These are phyloP conservation scores for Enteromius thamalakanensis DNA, from an alignment of 2,797 vertebrate genomes.

Conservation along the genomic window DNA sequence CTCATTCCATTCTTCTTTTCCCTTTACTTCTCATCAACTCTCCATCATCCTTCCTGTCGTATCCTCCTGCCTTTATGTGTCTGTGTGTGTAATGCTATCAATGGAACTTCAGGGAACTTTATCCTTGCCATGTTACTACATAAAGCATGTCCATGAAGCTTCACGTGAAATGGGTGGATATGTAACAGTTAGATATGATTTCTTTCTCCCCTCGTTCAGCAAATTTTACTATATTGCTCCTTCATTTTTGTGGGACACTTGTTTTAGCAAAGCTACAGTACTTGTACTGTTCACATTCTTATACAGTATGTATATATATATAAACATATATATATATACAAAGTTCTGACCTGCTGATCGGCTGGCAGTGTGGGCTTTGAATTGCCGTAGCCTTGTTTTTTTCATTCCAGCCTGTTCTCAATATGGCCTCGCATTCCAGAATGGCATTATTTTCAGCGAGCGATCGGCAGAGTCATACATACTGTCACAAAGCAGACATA, in stretches of 20 bases:
- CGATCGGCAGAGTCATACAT: conserved; percentile 32
- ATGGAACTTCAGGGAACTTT: conserved; percentile 3
- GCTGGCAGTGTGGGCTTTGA: conserved; percentile 24
- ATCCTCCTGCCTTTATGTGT: background rate
- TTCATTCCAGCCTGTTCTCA: conserved; percentile 52
- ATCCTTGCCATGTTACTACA: conserved; percentile 26
- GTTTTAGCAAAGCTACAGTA: conserved; percentile 56
- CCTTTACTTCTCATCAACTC: background rate
- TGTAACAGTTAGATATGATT: conserved; percentile 41
- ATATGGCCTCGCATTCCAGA: conserved; percentile 38
- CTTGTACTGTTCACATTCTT: conserved; percentile 56
- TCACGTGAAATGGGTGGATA: conserved; percentile 44
- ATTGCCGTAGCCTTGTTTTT: conserved; percentile 35
- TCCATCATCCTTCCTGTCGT: background rate
- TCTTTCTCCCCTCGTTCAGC: conserved; percentile 40
- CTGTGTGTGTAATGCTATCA: conserved; percentile 5
- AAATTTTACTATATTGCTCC: conserved; percentile 66
- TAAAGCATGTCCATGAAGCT: conserved; percentile 17
- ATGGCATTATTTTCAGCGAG: conserved; percentile 40
- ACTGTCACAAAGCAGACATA: conserved; percentile 55
- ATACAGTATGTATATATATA: conserved; percentile 57
- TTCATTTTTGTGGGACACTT: conserved; percentile 58
- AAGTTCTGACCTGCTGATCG: conserved; percentile 59
- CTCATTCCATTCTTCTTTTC: background rate
- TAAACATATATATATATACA: conserved; percentile 65